These are phyloP conservation scores for Pogonocichla stellata DNA, from an alignment of 2,113 vertebrate genomes.

Conservation along the genomic window DNA sequence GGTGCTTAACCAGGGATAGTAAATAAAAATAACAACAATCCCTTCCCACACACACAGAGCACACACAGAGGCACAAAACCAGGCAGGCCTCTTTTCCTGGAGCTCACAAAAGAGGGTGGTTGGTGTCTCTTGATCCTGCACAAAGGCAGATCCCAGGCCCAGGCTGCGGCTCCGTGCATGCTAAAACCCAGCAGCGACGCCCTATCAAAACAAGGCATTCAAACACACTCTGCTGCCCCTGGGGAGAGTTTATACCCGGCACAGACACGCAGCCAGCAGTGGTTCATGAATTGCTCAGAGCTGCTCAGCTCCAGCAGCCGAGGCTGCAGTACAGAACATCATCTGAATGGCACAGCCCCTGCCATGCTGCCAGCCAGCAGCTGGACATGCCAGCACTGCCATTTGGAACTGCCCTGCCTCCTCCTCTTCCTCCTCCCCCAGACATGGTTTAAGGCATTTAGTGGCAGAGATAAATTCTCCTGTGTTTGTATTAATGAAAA, in stretches of 20 bases:
- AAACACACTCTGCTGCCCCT: not conserved
- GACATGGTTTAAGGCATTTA: not conserved
- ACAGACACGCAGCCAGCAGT: not conserved
- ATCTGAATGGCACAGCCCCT: not conserved
- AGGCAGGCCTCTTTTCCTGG: not conserved
- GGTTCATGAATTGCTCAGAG: not conserved
- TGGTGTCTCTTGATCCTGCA: not conserved
- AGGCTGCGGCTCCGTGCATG: not conserved
- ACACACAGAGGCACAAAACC: not conserved
- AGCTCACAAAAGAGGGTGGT: not conserved
- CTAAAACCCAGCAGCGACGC: slow-evolving; percentile 10
- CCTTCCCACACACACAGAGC: not conserved
- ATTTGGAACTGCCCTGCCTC: not conserved
- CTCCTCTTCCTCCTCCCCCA: not conserved
- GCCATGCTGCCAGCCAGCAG: not conserved
- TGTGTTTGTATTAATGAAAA: not conserved
- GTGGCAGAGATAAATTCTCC: not conserved
- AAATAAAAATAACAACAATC: slow-evolving; percentile 43
- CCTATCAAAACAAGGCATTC: slow-evolving; percentile 30
- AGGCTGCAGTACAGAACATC: not conserved
- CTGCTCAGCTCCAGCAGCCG: not conserved
- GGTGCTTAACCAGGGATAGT: not conserved
- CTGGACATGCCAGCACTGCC: not conserved
- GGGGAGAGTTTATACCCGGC: slow-evolving; percentile 19
- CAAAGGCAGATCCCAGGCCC: slow-evolving; percentile 35